Conservation (phyloP, 1,140 invertebrate species). For the Chrysopa pallens region DNA sequence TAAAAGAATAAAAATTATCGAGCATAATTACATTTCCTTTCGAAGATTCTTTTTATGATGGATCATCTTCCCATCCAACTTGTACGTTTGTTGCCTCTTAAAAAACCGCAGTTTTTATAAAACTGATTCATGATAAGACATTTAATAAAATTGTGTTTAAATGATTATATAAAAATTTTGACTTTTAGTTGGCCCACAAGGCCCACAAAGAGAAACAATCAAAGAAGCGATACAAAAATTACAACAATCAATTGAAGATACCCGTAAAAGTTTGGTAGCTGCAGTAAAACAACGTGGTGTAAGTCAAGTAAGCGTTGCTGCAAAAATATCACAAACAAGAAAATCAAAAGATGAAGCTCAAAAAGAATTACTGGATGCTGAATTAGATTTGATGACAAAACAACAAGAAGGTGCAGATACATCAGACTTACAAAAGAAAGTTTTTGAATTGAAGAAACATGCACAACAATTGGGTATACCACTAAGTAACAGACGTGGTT, state of each 20-base stretch:
- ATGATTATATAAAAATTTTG: too few relatives aligned
- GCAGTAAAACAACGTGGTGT: conserved; percentile 17
- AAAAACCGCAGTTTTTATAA: too few relatives aligned
- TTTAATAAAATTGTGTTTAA: too few relatives aligned
- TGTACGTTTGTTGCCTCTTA: too few relatives aligned
- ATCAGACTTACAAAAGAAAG: conserved; percentile 47
- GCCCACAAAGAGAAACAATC: conserved; percentile 44
- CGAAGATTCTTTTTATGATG: too few relatives aligned
- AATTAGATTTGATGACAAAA: conserved; percentile 70
- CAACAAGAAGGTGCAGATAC: conserved; percentile 63
- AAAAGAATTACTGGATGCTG: conserved; percentile 72
- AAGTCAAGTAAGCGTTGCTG: conserved; percentile 11
- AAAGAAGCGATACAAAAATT: conserved; percentile 57
- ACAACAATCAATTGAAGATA: conserved; percentile 55
- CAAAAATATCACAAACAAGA: conserved; percentile 19
- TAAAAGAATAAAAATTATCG: too few relatives aligned
- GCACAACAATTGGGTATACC: conserved; percentile 14
- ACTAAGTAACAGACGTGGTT: background rate
- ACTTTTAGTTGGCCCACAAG: conserved; percentile 21
- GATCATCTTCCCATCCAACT: too few relatives aligned
- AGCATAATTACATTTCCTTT: too few relatives aligned
- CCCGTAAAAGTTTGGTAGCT: conserved; percentile 44
- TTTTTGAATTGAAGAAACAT: conserved; percentile 50
- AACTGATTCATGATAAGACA: too few relatives aligned
- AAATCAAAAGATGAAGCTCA: conserved; percentile 47